Conservation (phyloP, 2,888 invertebrate genomes). For the Geotrupes spiniger region DNA sequence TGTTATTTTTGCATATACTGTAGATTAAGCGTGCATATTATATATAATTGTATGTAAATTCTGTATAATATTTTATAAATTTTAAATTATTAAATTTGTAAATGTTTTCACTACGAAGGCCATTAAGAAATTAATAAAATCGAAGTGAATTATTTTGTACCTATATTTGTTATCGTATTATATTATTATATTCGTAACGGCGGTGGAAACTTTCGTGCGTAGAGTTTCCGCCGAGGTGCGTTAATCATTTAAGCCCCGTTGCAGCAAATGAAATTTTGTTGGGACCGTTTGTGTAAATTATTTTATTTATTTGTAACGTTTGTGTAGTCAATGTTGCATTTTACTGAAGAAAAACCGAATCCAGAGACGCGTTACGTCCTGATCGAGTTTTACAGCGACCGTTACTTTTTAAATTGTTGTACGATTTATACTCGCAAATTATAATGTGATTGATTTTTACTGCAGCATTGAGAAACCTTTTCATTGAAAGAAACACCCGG, state of each 20-base stretch:
- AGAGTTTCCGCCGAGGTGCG: neutral
- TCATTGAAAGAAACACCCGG: no score
- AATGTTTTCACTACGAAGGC: conserved; percentile 30
- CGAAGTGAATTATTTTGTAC: conserved; percentile 39
- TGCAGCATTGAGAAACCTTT: no score
- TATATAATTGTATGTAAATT: conserved; percentile 27
- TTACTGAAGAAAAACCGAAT: no score
- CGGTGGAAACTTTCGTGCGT: no score
- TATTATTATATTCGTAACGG: conserved; percentile 16
- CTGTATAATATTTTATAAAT: conserved; percentile 49
- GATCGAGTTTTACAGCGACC: no score
- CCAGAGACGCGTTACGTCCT: no score
- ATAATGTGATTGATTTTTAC: no score
- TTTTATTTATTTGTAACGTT: no score
- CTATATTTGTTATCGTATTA: conserved; percentile 33
- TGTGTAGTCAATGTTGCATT: no score
- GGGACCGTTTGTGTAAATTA: conserved; percentile 2
- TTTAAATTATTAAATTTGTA: conserved; percentile 49
- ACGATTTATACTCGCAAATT: no score
- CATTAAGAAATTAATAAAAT: conserved; percentile 37
- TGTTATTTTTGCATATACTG: conserved; percentile 50
- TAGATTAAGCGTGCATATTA: conserved; percentile 38
- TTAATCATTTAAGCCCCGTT: neutral
- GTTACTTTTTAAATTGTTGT: no score
- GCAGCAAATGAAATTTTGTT: conserved; percentile 20